Base-by-base conservation (phyloP, 1,140 invertebrate species). In the Magallana angulata region DNA sequence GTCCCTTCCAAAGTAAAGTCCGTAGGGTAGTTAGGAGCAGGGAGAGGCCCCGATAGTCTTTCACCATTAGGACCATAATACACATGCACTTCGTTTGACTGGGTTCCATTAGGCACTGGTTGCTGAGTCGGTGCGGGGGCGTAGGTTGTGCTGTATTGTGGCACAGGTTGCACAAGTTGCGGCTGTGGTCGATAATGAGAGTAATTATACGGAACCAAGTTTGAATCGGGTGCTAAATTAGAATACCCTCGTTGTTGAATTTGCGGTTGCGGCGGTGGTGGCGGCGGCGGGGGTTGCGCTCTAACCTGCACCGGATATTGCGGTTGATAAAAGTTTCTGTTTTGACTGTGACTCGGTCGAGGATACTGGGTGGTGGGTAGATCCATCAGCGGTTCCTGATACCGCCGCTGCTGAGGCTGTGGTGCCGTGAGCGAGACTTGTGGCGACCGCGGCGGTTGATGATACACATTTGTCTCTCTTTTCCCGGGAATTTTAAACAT, bases 61-160 rank as follows among this genome's bases (percentile, higher is more conserved):
- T 87, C 87, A 16, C 87, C 87, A 14, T 87, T 87, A 7, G 87
- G 87, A 58, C 87, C 87, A 56, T 87, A 87, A 62, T 80, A 87
- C 16, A 80, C 59, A n/a, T 87, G 87, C 3, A 85, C 57, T 81
- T 87, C 87, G 68, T 71, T 11, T 48, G 48, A 30, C 58, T 59
- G 36, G 7, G n/a, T 9, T 6, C 83, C 83, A n/a, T 85, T 57
- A 59, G 57, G 87, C 2, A 60, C 57, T n/a, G 18, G 9, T 3
- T 87, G 14, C 18, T 14, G 36, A 57, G n/a, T 11, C 14, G 18
- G 48, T n/a, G 12, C 57, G n/a, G 16, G 62, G 16, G 68, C 30
- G 82, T 62, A 57, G 24, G n/a, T 18, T 36, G 56, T 81, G 36
- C 36, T 30, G 36, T 71, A 71, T 24, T 71, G 18, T 87, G 9